Evolutionary conservation across 2,113 vertebrate genomes (phyloP), one percentile per base, ranked within the genome.

Genomic region (Larimichthys crocea): DNA sequence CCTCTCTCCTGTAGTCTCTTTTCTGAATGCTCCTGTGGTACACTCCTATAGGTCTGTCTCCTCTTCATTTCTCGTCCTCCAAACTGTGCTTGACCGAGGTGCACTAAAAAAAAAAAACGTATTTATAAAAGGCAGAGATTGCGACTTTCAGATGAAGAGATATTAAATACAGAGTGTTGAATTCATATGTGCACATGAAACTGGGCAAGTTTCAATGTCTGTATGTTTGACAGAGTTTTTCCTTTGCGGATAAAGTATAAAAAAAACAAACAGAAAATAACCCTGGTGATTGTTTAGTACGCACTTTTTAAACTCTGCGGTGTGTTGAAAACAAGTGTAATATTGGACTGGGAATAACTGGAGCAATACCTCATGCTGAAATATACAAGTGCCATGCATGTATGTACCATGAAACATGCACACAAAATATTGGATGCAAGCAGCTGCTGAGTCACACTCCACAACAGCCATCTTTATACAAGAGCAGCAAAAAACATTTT

Each of bases 71-170:
- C 59, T 80, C 29, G n/a, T 86, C 62, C 67, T 78, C 26, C 31
- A 80, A 83, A 86, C 67, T 76, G 66, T 88, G 83, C 80, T 87
- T 85, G 78, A 91, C 85, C 49, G 3, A 86, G 87, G 86, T 92
- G 93, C 90, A 93, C 89, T 94, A 92, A 93, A 87, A 57, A 90
- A 57, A 93, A 86, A 57, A 90, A 57, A 90, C 24, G 2, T 93
- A 88, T 91, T 92, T 92, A 91, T 88, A 79, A 87, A 87, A 76
- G 77, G 86, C 71, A 80, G 20, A 75, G 48, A 67, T 78, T 86
- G 86, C 62, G 59, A 40, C 59, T 85, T 84, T 87, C 68, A 88
- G 63, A 90, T 88, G 85, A 86, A 90, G 85, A 86, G 24, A 88
- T 85, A 31, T 85, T 52, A 55, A 79, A 88, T 60, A 66, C 62